phyloP scores from a whole-genome alignment of 2,888 invertebrate genomes.

The Frankliniella intonsa region DNA sequence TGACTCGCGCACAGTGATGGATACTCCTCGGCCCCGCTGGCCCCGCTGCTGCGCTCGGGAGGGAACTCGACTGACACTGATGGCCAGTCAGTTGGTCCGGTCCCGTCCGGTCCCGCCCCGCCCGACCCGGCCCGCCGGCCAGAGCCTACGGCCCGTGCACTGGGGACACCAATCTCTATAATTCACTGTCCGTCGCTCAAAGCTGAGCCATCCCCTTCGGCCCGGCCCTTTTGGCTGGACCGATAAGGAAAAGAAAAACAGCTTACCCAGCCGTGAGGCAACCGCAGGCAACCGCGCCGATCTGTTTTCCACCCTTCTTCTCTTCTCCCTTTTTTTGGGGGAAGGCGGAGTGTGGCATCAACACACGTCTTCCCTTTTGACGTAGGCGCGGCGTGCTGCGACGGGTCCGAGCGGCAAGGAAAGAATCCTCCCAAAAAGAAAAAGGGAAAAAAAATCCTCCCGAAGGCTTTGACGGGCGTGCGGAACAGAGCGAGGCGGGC shows the following conservation, averaged over 20 bases:
- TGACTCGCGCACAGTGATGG: no score
- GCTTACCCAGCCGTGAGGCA: neutral
- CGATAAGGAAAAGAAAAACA: no score
- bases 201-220: neutral
- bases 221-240: neutral
- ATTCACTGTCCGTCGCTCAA: neutral
- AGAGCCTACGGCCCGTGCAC: neutral
- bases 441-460: no score
- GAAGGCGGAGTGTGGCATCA: no score
- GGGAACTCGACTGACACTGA: slow-evolving; percentile 1
- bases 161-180: neutral
- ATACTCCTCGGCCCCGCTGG: neutral
- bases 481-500: neutral
- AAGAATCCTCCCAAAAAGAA: neutral
- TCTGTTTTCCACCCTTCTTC: no score
- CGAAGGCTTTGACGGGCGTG: neutral
- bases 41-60: neutral
- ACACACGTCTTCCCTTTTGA: no score
- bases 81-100: neutral
- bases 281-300: neutral
- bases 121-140: neutral
- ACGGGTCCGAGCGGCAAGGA: no score
- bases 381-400: no score
- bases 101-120: no score
- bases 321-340: no score